Base-by-base conservation (phyloP, 2,113 vertebrate species). In the Martes martes region DNA sequence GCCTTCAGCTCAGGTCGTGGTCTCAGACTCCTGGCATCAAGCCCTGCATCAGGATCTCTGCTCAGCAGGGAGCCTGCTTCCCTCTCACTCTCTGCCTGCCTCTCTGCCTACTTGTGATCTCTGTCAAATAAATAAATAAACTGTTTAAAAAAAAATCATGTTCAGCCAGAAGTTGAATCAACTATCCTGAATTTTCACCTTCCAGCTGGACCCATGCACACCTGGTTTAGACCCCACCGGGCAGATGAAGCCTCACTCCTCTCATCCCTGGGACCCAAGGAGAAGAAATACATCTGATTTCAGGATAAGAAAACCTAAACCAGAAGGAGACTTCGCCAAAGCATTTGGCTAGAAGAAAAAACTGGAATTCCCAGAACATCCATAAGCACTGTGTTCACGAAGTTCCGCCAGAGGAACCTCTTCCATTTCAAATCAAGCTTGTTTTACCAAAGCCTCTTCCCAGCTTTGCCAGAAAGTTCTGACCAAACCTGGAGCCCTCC, bases 241-340 rank as follows among this genome's bases (percentile, higher is more conserved):
- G 33, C 9, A 76, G 52, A 19, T 15, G 6, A 16, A 0, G 1
- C 4, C 8, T n/a, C 31, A 14, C 5, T 1, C 19, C 3, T 11
- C 59, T 36, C 61, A 28, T 24, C 36, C 50, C 24, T 21, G 45
- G 55, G 21, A 55, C 76, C 87, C 28, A 14, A 47, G 71, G 28
- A 76, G 6, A 65, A 69, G 28, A 55, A 61, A 39, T 3, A 13
- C 9, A 33, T 10, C 47, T 85, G 31, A 5, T 28, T 50, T 31
- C 10, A 15, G 3, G 4, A 69, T 6, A 31, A 73, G 19, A 74
- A 76, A 89, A 42, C 11, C 36, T 36, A 42, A 63, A 19, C 13
- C 36, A 74, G 39, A 50, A 11, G 28, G 4, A 81, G 6, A 76
- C 39, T 39, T 36, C 3, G 4, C 13, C 36, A 26, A 74, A 52